Conservation (phyloP, 2,113 vertebrate genomes). For the Circaetus gallicus region DNA sequence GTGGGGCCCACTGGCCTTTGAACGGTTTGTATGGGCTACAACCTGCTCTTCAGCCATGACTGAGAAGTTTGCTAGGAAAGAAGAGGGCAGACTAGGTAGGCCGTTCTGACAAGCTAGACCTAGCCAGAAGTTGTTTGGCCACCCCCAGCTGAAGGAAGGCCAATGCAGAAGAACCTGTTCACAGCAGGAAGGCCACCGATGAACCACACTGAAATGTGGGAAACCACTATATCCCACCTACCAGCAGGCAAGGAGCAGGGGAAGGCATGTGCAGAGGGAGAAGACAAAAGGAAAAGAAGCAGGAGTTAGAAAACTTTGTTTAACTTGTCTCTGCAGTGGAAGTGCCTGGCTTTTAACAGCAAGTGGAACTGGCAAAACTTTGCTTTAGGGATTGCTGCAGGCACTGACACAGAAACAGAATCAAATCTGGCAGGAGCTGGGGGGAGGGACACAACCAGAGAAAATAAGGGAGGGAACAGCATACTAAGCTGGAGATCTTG, state of each 20-base stretch:
- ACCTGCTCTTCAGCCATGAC: neutral
- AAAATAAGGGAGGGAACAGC: neutral
- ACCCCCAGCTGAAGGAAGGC: neutral
- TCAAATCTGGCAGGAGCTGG: neutral
- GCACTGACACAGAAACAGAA: slow-evolving; percentile 17
- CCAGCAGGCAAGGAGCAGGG: neutral
- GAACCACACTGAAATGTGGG: neutral
- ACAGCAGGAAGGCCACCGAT: neutral
- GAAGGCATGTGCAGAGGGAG: neutral
- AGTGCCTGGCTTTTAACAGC: slow-evolving; percentile 1
- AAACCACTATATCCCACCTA: neutral
- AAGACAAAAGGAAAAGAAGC: neutral
- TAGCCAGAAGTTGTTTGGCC: neutral
- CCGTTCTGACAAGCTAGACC: neutral
- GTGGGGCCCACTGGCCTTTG: neutral
- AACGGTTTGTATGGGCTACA: neutral
- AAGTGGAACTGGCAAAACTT: neutral
- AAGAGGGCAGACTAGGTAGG: neutral
- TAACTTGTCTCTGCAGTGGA: neutral
- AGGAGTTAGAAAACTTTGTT: neutral
- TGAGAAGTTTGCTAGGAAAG: neutral
- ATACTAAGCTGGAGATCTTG: neutral
- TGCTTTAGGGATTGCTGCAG: slow-evolving; percentile 1
- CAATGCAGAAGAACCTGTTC: neutral
- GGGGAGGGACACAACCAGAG: neutral